Conservation (phyloP, 2,888 invertebrate genomes). For the Pseudococcus viburni region DNA sequence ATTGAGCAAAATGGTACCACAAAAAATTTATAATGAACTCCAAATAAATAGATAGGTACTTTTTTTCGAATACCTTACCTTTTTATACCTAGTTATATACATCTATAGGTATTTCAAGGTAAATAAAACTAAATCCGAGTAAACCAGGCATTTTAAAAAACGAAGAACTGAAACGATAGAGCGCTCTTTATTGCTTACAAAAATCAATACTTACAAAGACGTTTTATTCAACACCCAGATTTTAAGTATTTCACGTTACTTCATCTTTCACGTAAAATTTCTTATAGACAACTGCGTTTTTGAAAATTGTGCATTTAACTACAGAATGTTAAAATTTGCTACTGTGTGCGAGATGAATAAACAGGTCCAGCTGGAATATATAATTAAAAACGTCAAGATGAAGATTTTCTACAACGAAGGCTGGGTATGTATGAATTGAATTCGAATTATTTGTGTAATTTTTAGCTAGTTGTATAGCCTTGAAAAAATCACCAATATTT, state of each 20-base stretch:
- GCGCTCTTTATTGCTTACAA: neutral
- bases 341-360: neutral
- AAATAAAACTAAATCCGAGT: neutral
- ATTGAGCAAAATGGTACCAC: too few species aligned
- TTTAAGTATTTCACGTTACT: neutral
- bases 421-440: conserved; percentile 21
- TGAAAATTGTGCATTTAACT: neutral
- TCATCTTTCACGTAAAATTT: neutral
- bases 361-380: conserved; percentile 6
- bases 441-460: neutral
- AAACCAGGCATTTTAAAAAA: neutral
- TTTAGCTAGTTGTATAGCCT: conserved; percentile 2
- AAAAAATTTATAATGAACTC: too few species aligned
- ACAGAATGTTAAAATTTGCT: neutral
- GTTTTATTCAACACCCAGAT: conserved; percentile 18
- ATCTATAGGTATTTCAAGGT: neutral
- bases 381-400: conserved; percentile 44
- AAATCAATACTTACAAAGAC: conserved; percentile 8
- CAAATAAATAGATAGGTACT: too few species aligned
- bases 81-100: neutral
- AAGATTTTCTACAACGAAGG: neutral
- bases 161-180: neutral
- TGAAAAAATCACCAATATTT: conserved; percentile 40
- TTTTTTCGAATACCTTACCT: neutral
- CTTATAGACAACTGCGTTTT: neutral